Evolutionary conservation across 2,888 invertebrate genomes (phyloP).

Genomic region (Caenorhabditis sp.): DNA sequence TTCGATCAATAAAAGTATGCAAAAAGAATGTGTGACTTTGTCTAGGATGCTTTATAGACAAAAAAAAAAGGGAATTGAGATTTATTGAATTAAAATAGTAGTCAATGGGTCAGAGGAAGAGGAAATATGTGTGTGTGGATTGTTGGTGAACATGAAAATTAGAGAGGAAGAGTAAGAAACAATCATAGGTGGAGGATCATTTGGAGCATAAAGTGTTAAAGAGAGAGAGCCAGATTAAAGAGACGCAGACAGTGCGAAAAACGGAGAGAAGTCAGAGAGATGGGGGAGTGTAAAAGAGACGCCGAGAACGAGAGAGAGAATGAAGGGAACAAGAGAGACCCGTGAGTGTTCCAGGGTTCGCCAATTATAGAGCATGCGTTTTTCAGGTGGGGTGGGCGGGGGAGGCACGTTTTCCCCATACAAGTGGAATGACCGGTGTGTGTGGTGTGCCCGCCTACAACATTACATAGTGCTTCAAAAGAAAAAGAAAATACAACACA

Average conservation of each 20-base stretch:
- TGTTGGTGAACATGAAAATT: constrained; percentile 15
- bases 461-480: neutral
- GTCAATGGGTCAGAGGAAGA: neutral
- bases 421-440: constrained; percentile 13
- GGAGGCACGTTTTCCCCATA: neutral
- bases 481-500: neutral
- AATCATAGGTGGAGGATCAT: constrained; percentile 1
- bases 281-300: neutral
- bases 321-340: neutral
- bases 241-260: neutral
- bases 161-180: neutral
- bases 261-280: constrained; percentile 5
- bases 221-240: neutral
- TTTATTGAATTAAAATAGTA: constrained; percentile 11
- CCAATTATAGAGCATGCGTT: neutral
- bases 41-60: neutral
- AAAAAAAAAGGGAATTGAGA: neutral
- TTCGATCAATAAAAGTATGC: too few species aligned
- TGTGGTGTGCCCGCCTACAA: neutral
- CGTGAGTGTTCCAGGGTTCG: constrained; percentile 9
- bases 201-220: constrained; percentile 1
- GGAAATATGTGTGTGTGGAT: constrained; percentile 5
- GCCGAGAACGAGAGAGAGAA: constrained; percentile 8
- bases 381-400: neutral
- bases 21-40: neutral